Evolutionary conservation across 2,113 vertebrate species (phyloP).

Genomic region (Todiramphus saurophagus): DNA sequence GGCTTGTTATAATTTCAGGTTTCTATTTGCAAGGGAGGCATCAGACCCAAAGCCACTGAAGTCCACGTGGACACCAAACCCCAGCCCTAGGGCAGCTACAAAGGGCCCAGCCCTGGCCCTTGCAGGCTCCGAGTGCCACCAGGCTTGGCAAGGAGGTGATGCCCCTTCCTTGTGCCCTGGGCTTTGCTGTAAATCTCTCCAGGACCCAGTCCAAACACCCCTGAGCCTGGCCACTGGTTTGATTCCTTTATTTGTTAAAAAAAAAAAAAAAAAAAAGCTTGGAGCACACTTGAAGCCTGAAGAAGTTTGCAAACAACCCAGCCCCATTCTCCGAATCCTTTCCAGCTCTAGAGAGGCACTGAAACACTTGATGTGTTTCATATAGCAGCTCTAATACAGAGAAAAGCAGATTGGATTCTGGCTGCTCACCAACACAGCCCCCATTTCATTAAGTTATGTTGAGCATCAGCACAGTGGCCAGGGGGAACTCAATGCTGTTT

Average conservation of each 20-base stretch:
- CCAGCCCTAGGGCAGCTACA: not conserved
- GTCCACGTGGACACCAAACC: not conserved
- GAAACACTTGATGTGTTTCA: not conserved
- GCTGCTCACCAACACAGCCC: not conserved
- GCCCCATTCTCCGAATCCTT: not conserved
- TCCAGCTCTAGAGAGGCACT: not conserved
- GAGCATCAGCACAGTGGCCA: not conserved
- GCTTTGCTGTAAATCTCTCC: not conserved
- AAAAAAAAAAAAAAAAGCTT: not conserved
- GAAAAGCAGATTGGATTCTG: not conserved
- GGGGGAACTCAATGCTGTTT: fast-evolving
- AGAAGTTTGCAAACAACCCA: not conserved
- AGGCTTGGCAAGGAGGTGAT: not conserved
- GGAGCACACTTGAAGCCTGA: not conserved
- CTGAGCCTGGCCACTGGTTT: not conserved
- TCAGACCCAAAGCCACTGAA: not conserved
- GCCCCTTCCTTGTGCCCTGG: not conserved
- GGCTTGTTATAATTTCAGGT: not conserved
- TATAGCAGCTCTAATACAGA: not conserved
- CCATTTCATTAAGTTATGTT: not conserved
- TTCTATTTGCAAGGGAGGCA: not conserved
- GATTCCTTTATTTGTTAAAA: not conserved
- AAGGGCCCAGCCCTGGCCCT: not conserved
- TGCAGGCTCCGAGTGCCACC: not conserved
- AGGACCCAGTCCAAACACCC: not conserved